These are phyloP conservation scores for Acrobeloides nanus DNA, from an alignment of 2,888 invertebrate genomes.

Conservation along the genomic window DNA sequence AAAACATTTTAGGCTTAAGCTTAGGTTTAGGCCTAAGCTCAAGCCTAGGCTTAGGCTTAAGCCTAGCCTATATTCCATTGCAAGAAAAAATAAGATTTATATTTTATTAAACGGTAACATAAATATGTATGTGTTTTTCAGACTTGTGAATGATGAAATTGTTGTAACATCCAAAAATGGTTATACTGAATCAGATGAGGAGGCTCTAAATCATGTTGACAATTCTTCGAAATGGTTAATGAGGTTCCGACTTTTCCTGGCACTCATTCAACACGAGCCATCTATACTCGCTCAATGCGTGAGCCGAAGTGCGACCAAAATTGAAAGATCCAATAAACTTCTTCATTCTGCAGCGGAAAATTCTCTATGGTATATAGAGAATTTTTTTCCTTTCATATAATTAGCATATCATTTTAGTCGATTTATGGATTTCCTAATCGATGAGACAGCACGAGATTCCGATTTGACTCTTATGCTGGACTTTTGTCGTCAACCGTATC, in stretches of 20 bases:
- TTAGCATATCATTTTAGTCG: slow-evolving; percentile 18
- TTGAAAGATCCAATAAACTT: slow-evolving; percentile 23
- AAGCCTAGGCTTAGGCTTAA: background rate
- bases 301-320: slow-evolving; percentile 19
- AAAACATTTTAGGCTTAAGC: too few species aligned
- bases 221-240: slow-evolving; percentile 13
- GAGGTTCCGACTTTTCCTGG: slow-evolving; percentile 25
- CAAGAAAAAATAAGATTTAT: slow-evolving; percentile 1
- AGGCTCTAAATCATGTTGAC: background rate
- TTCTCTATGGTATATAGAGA: slow-evolving; percentile 22
- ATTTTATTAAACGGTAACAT: background rate
- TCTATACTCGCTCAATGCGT: slow-evolving; percentile 29
- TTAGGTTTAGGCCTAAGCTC: background rate
- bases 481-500: slow-evolving; percentile 9
- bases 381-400: slow-evolving; percentile 15
- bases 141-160: too few species aligned
- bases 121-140: too few species aligned
- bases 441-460: slow-evolving; percentile 15
- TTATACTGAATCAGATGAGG: background rate
- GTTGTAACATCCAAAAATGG: background rate
- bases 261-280: slow-evolving; percentile 31
- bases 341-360: slow-evolving; percentile 27
- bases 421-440: slow-evolving; percentile 26
- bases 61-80: too few species aligned
- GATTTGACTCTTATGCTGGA: slow-evolving; percentile 4